A percentile compares a stretch with the other conserved stretches of the same genome.
phyloP scores from a whole-genome alignment of 2,113 vertebrate genomes.

The Tetraodon nigroviridis region DNA sequence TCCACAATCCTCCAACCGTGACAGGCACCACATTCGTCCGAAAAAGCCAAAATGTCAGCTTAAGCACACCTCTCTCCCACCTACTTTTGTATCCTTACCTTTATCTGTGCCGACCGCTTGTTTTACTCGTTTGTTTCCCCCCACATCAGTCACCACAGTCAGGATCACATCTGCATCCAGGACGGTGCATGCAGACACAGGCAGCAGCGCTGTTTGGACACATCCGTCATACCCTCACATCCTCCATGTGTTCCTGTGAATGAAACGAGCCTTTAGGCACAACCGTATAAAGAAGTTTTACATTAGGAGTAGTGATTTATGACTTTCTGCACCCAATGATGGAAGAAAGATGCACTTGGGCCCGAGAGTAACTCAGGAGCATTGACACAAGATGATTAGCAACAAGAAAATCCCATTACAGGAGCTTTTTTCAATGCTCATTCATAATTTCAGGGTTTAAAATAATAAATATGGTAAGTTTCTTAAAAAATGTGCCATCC shows the following conservation, averaged over 20 bases:
- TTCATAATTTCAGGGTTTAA: no score
- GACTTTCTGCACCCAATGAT: conserved; percentile 28
- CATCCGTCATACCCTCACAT: conserved; percentile 24
- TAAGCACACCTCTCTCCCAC: conserved; percentile 20
- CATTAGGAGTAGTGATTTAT: conserved; percentile 33
- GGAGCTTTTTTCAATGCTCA: no score
- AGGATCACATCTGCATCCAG: conserved; percentile 4
- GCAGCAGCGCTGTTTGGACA: not conserved
- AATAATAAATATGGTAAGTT: no score
- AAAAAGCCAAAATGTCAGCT: conserved; percentile 33
- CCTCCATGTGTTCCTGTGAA: conserved; percentile 10
- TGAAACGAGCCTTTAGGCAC: conserved; percentile 41
- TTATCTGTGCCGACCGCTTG: conserved; percentile 5
- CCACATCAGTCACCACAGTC: conserved; percentile 7
- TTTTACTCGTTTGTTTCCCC: conserved; percentile 3
- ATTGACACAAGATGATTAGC: no score
- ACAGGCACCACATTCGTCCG: conserved; percentile 47
- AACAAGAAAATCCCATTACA: no score
- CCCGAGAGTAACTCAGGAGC: no score
- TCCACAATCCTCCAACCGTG: conserved; percentile 50
- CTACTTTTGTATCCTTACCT: conserved; percentile 29
- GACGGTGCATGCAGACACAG: not conserved
- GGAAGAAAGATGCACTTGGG: conserved; percentile 11
- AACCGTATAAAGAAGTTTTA: conserved; percentile 23
- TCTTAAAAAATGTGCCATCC: conserved; percentile 1